Evolutionary conservation across 2,113 vertebrate genomes (phyloP).

Genomic region (Pongo pygmaeus): DNA sequence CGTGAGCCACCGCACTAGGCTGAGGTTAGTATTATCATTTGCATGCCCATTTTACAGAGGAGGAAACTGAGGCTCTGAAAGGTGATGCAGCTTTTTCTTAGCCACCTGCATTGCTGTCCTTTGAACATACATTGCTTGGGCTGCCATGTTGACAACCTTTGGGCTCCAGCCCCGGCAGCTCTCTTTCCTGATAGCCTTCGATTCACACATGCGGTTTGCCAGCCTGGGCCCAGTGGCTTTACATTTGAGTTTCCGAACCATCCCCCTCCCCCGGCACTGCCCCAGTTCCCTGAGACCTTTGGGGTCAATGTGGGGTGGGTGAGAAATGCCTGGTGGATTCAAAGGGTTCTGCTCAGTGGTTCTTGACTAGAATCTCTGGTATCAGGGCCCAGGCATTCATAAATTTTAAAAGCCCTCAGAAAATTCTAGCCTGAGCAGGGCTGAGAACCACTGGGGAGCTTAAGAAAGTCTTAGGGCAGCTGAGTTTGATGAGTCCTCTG

Average conservation of each 20-base stretch:
- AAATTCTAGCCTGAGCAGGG: neutral
- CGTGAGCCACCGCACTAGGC: rapidly evolving
- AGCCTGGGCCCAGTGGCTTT: neutral
- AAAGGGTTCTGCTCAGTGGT: neutral
- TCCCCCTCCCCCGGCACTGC: neutral
- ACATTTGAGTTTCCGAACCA: neutral
- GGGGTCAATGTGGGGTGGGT: neutral
- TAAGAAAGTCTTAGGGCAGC: neutral
- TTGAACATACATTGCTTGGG: no score
- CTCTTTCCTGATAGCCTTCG: rapidly evolving
- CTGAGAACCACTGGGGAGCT: neutral
- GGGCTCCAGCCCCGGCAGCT: neutral
- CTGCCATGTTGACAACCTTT: neutral
- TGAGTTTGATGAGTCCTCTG: neutral
- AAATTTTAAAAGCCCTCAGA: neutral
- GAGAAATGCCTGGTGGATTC: neutral
- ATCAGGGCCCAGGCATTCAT: no score
- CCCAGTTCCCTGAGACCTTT: neutral
- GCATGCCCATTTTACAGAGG: neutral
- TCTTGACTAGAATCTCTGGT: neutral
- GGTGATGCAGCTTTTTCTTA: neutral
- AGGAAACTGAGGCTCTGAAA: neutral
- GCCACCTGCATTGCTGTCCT: neutral
- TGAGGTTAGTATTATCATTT: neutral
- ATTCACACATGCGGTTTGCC: neutral